These are phyloP conservation scores for Leptopilina boulardi DNA, from an alignment of 1,140 invertebrate species.

Conservation along the genomic window DNA sequence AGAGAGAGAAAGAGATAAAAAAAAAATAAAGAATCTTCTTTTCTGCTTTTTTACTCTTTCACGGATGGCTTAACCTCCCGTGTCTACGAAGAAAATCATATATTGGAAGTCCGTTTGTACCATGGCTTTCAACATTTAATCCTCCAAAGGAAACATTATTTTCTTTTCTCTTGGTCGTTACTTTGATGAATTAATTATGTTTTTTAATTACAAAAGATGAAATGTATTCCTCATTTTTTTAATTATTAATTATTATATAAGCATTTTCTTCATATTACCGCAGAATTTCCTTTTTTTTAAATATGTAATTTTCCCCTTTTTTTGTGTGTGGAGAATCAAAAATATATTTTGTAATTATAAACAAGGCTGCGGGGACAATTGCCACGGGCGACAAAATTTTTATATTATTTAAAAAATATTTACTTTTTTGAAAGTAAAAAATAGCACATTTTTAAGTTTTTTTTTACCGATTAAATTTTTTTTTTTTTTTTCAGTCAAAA, in stretches of 20 bases:
- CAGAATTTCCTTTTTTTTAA: not conserved
- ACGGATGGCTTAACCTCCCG: conserved; percentile 21
- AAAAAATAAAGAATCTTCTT: not conserved
- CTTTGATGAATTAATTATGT: conserved; percentile 7
- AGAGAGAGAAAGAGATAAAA: not conserved
- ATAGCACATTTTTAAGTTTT: no score
- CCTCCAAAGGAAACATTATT: not conserved
- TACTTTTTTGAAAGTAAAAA: no score
- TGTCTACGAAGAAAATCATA: conserved; percentile 7
- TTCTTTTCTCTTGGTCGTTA: not conserved
- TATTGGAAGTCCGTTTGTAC: conserved; percentile 30
- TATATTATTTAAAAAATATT: no score
- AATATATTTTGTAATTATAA: no score
- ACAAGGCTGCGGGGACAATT: no score
- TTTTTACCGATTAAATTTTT: no score
- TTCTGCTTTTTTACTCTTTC: conserved; percentile 15
- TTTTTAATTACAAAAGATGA: not conserved
- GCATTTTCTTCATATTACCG: not conserved
- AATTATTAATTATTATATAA: not conserved
- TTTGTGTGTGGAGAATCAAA: no score
- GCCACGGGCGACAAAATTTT: no score
- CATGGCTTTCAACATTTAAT: conserved; percentile 26
- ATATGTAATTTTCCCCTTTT: not conserved
- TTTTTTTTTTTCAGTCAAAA: no score
- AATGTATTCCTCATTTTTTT: not conserved